These are phyloP conservation scores for Ophiothrix spiculata DNA, from an alignment of 35 echinoderm and acorn worm species.

Conservation along the genomic window DNA sequence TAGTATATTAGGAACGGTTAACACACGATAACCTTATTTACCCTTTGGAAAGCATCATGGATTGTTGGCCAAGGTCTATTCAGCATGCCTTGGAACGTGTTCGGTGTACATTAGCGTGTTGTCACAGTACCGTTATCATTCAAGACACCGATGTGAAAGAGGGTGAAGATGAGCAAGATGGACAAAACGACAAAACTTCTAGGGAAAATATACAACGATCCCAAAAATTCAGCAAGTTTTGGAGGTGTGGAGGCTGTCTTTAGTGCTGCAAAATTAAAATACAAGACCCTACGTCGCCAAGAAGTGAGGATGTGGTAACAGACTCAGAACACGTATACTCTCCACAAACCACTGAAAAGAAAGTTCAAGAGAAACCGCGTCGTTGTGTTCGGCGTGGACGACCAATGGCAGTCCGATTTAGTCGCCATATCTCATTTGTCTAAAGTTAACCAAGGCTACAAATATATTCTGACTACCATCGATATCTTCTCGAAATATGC, in stretches of 20 bases:
- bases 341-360: conserved; percentile 40
- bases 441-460: conserved; percentile 35
- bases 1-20: background rate
- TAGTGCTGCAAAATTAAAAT: background rate
- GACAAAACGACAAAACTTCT: background rate
- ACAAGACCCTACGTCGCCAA: background rate
- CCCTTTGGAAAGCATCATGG: conserved; percentile 12
- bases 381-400: conserved; percentile 52
- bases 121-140: conserved; percentile 23
- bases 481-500: conserved; percentile 66
- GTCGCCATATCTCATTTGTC: conserved; percentile 32
- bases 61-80: conserved; percentile 22
- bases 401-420: conserved; percentile 60
- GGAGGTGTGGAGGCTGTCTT: conserved; percentile 51
- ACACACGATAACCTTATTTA: conserved; percentile 13
- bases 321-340: conserved; percentile 36
- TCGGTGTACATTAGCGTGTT: conserved; percentile 27
- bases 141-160: conserved; percentile 11
- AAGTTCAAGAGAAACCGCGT: conserved; percentile 47
- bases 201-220: conserved; percentile 43
- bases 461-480: conserved; percentile 57
- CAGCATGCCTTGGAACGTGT: background rate
- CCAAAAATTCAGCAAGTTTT: conserved; percentile 43
- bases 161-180: conserved; percentile 3
- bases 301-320: conserved; percentile 6